Conservation (phyloP, 1,140 invertebrate species). For the Apis cerana region DNA sequence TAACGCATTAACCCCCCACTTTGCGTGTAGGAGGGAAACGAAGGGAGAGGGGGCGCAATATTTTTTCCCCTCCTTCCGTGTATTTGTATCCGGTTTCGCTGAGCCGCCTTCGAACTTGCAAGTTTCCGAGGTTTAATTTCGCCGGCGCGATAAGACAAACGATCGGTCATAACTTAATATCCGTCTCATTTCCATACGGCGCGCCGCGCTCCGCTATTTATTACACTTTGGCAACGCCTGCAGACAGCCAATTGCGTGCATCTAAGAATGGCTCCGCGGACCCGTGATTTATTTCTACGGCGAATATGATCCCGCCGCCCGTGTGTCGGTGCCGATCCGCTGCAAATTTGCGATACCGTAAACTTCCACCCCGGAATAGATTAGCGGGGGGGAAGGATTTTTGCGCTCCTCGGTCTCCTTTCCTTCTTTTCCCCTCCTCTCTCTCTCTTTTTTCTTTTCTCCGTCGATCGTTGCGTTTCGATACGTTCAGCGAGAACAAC, state of each 20-base stretch:
- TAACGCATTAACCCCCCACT: slow-evolving; percentile 6
- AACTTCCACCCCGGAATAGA: neutral
- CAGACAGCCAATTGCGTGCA: slow-evolving; percentile 56
- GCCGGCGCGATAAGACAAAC: slow-evolving; percentile 50
- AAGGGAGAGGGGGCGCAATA: slow-evolving; percentile 18
- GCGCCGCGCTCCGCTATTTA: slow-evolving; percentile 57
- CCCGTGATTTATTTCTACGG: slow-evolving; percentile 55
- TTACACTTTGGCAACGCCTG: slow-evolving; percentile 47
- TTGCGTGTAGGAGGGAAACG: slow-evolving; percentile 2
- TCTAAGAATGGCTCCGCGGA: slow-evolving; percentile 42
- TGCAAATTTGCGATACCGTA: slow-evolving; percentile 27
- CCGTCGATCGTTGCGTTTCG: neutral
- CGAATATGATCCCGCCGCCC: slow-evolving; percentile 45
- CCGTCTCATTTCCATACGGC: slow-evolving; percentile 60
- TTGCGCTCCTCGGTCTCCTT: neutral
- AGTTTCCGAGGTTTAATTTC: slow-evolving; percentile 58
- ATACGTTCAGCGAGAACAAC: neutral
- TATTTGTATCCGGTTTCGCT: slow-evolving; percentile 40
- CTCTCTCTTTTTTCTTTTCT: neutral
- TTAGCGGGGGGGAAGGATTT: neutral
- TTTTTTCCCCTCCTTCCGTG: neutral
- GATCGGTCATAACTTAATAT: slow-evolving; percentile 65
- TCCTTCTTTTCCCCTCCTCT: neutral
- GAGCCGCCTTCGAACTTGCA: slow-evolving; percentile 18
- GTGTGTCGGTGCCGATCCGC: slow-evolving; percentile 9